Evolutionary conservation across 30 jellyfish, hydroid and myxozoan genomes (phyloP), one percentile per base, ranked within the genome.

Genomic region (Sanderia malayensis): DNA sequence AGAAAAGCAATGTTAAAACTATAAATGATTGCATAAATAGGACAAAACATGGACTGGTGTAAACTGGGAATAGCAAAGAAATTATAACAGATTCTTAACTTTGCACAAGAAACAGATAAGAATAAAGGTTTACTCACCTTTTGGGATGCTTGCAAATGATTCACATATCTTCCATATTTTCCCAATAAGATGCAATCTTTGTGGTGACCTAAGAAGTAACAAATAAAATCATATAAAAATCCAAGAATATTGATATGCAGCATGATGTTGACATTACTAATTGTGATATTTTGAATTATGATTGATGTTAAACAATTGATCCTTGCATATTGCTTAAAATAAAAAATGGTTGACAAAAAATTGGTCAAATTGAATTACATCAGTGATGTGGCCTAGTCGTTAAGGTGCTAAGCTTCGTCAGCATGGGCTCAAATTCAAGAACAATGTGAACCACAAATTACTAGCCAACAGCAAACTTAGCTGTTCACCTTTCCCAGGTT

Each of bases 121-220:
- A n/a, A n/a, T n/a, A n/a, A n/a, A n/a, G n/a, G n/a, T n/a, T n/a
- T n/a, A n/a, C n/a, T n/a, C n/a, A 79, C 90, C 90, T 66, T 79
- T 68, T 20, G 90, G 53, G 15, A 79, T 9, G 2, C 52, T 64
- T 52, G 44, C 46, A 58, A 65, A 79, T 37, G 76, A 55, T 28
- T 79, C 70, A 58, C 90, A 79, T 19, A 27, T 15, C 31, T 79
- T 70, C 90, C 90, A 79, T 19, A 79, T 60, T 55, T 25, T 26
- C 18, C 90, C 90, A 49, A 82, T 79, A 18, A 44, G 44, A 8
- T 76, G 87, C 18, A 76, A 70, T 45, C 87, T 65, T 7, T 33
- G 32, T 4, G 77, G 41, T 1, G 80, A 61, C 20, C 81, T 69
- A 20, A 24, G 34, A 37, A 26, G 76, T 2, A 1, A 64, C 27